These are phyloP conservation scores for Euthynnus affinis DNA, from an alignment of 2,797 vertebrate genomes.

Conservation along the genomic window DNA sequence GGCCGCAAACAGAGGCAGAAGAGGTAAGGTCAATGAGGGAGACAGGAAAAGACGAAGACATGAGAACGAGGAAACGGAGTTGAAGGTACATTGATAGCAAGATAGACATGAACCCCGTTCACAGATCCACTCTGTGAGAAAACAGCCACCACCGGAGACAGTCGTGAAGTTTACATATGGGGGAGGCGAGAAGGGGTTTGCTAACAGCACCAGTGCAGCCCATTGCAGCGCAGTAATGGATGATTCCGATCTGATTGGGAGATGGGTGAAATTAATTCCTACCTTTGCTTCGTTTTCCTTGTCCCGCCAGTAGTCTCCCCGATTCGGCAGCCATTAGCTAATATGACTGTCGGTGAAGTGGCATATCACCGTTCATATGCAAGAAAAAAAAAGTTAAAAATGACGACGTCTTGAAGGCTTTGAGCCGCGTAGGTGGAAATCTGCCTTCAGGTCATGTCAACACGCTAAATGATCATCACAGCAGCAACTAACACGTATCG, in stretches of 20 bases:
- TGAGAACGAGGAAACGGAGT: conserved; percentile 76
- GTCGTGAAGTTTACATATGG: conserved; percentile 84
- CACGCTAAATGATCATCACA: conserved; percentile 51
- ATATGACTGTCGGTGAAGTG: conserved; percentile 88
- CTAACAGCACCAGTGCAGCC: conserved; percentile 84
- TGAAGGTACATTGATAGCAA: conserved; percentile 81
- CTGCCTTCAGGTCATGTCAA: conserved; percentile 80
- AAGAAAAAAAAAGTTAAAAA: conserved; percentile 87
- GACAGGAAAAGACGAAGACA: conserved; percentile 79
- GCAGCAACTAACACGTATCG: conserved; percentile 49
- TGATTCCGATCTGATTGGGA: conserved; percentile 86
- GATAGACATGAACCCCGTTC: conserved; percentile 79
- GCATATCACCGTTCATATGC: conserved; percentile 89
- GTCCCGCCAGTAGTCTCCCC: conserved; percentile 91
- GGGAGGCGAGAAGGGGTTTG: conserved; percentile 77
- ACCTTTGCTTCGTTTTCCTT: conserved; percentile 91
- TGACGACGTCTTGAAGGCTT: conserved; percentile 82
- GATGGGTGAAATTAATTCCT: conserved; percentile 87
- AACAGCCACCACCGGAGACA: conserved; percentile 83
- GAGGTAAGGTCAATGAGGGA: conserved; percentile 82
- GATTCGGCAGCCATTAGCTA: conserved; percentile 91
- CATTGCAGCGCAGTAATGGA: conserved; percentile 85
- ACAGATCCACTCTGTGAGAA: conserved; percentile 79
- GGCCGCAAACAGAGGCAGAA: conserved; percentile 81
- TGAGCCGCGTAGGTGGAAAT: conserved; percentile 71